These are phyloP conservation scores for Acrobeloides nanus DNA, from an alignment of 2,888 invertebrate species.

Conservation along the genomic window DNA sequence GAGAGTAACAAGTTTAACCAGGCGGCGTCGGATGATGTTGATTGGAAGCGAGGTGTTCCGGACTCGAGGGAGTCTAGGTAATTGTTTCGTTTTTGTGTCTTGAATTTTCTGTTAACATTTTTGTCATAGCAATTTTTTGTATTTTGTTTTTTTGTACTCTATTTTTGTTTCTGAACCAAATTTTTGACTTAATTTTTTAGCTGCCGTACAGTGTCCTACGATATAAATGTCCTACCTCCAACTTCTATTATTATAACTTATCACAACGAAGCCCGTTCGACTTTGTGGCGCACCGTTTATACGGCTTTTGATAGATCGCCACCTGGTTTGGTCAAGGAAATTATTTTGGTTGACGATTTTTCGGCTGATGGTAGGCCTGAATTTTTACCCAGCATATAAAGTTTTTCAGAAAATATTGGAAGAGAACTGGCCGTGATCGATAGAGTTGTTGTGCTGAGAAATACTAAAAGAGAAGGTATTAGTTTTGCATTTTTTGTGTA, in stretches of 20 bases:
- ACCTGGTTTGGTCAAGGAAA: constrained; percentile 82
- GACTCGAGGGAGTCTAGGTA: constrained; percentile 71
- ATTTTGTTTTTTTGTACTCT: constrained; percentile 9
- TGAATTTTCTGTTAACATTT: neutral
- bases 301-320: constrained; percentile 91
- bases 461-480: constrained; percentile 83
- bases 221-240: constrained; percentile 70
- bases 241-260: constrained; percentile 94
- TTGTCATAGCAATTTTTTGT: neutral
- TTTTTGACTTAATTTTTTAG: constrained; percentile 59
- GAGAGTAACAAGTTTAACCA: constrained; percentile 90
- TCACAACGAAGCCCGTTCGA: constrained; percentile 84
- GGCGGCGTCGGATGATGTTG: constrained; percentile 78
- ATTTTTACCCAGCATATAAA: neutral
- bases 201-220: constrained; percentile 70
- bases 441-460: constrained; percentile 84
- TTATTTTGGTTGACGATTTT: constrained; percentile 92
- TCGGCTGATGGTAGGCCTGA: constrained; percentile 81
- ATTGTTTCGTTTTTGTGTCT: neutral
- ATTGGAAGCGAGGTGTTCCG: constrained; percentile 80
- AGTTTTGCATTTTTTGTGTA: too few species aligned
- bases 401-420: constrained; percentile 72
- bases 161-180: neutral
- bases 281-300: constrained; percentile 81
- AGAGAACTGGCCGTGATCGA: constrained; percentile 80